phyloP scores from a whole-genome alignment of 2,797 vertebrate genomes.

The Orientallactaga sibirica region DNA sequence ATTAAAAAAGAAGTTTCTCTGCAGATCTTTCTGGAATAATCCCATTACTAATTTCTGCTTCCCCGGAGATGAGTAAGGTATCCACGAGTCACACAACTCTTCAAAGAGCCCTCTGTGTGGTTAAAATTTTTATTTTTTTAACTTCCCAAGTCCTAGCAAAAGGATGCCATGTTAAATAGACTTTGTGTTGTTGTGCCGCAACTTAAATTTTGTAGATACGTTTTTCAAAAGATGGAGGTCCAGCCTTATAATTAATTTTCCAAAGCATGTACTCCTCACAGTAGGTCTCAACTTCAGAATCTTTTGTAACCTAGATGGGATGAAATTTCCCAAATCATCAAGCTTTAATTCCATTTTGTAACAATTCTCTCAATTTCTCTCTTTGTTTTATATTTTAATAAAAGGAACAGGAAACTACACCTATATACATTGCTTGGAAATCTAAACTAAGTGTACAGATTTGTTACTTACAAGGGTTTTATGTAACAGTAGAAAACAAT shows the following conservation, averaged over 20 bases:
- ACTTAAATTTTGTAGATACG: neutral
- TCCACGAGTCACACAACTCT: neutral
- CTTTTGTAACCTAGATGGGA: neutral
- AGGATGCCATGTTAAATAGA: neutral
- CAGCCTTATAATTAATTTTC: neutral
- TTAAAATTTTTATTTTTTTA: neutral
- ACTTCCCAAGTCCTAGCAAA: neutral
- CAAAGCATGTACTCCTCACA: neutral
- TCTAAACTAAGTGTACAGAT: neutral
- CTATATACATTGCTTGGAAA: neutral
- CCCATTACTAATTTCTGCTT: neutral
- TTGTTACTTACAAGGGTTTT: neutral
- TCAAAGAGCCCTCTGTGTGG: neutral
- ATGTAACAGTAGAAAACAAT: neutral
- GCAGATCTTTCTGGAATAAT: neutral
- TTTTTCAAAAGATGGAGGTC: neutral
- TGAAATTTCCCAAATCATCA: neutral
- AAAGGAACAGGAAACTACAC: neutral
- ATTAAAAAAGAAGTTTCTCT: neutral
- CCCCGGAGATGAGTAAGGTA: neutral
- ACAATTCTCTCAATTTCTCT: neutral
- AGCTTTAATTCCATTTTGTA: neutral
- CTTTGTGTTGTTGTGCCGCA: neutral
- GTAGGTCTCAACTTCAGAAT: neutral
- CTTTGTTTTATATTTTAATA: neutral